Percentiles rank a stretch among this genome's conserved stretches.
phyloP scores from a whole-genome alignment of 2,797 vertebrate species.

The Cossypha heuglini region DNA sequence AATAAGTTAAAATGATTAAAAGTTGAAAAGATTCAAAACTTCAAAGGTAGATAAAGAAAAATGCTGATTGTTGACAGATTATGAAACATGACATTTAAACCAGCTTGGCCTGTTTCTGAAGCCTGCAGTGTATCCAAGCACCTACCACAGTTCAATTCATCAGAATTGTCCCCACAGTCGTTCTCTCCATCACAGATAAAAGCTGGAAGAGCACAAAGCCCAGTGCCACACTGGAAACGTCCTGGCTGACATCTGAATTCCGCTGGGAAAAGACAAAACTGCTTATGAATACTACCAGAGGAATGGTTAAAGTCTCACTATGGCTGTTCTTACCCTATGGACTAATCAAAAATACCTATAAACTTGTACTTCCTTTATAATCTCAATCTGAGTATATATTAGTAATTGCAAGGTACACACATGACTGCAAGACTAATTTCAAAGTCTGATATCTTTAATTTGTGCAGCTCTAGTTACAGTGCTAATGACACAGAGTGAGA shows the following conservation, averaged over 20 bases:
- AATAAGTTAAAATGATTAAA: not conserved
- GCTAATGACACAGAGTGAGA: not conserved
- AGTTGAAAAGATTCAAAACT: not conserved
- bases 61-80: not conserved
- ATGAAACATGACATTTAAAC: not conserved
- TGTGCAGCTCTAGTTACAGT: not conserved
- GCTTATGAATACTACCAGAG: not conserved
- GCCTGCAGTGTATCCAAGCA: not conserved
- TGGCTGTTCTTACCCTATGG: not conserved
- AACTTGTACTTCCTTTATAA: not conserved
- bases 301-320: not conserved
- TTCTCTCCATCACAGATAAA: constrained; percentile 98
- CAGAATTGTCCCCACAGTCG: constrained; percentile 93
- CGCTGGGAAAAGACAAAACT: constrained; percentile 72
- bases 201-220: constrained; percentile 94
- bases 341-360: not conserved
- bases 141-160: constrained; percentile 93
- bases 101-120: not conserved
- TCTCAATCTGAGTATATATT: not conserved
- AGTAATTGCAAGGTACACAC: not conserved
- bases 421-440: not conserved
- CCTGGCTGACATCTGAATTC: constrained; percentile 94
- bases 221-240: constrained; percentile 96
- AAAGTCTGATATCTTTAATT: not conserved
- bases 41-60: not conserved